Conservation (phyloP, 2,888 invertebrate genomes). For the Agrochola litura region DNA sequence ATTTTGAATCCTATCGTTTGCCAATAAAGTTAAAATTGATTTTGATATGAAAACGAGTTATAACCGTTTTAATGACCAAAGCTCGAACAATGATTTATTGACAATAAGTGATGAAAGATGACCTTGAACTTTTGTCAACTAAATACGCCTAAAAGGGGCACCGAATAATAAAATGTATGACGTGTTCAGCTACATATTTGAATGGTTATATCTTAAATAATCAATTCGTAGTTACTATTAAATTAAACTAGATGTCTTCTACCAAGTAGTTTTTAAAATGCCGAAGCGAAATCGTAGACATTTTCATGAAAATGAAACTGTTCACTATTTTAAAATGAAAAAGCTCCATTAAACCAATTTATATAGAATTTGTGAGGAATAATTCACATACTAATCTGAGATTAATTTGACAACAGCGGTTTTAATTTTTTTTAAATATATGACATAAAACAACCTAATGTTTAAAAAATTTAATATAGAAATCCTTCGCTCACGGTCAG, state of each 20-base stretch:
- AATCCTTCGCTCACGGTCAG: conserved; percentile 40
- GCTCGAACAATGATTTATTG: conserved; percentile 51
- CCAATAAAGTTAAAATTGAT: conserved; percentile 5
- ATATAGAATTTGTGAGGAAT: not conserved
- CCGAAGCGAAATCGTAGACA: not conserved
- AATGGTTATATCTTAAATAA: not conserved
- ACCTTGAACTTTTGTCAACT: conserved; percentile 62
- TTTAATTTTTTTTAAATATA: not conserved
- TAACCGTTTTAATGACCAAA: conserved; percentile 29
- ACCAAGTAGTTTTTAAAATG: no score
- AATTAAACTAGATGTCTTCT: not conserved
- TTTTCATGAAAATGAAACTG: not conserved
- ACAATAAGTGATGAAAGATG: conserved; percentile 39
- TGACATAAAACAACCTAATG: not conserved
- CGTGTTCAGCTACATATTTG: not conserved
- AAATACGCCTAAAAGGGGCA: conserved; percentile 35
- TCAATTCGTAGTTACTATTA: not conserved
- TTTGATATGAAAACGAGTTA: conserved; percentile 15
- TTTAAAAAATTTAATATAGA: conserved; percentile 14
- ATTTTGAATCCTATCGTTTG: not conserved
- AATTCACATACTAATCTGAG: not conserved
- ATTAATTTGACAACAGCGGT: not conserved
- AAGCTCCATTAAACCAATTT: not conserved
- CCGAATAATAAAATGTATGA: conserved; percentile 30
- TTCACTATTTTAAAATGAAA: no score